Percentiles rank a stretch among this genome's conserved stretches.
Conservation (phyloP, 2,888 invertebrate species). For the Diaprepes abbreviatus region DNA sequence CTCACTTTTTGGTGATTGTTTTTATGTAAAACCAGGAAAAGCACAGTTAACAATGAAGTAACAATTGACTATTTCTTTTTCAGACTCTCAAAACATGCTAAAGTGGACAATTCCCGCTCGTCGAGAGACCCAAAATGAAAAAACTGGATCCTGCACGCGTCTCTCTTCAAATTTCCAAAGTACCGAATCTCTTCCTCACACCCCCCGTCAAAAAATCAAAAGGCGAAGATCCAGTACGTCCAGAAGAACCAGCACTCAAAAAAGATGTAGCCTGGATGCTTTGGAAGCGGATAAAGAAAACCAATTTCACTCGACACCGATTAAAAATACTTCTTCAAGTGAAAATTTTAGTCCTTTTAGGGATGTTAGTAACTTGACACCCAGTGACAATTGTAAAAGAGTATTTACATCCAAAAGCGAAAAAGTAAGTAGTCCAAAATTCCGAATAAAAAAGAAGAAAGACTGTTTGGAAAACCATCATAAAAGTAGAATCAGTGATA, state of each 20-base stretch:
- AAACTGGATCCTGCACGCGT: conserved; percentile 53
- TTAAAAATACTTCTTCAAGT: conserved; percentile 65
- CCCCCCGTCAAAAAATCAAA: conserved; percentile 70
- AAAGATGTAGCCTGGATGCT: conserved; percentile 70
- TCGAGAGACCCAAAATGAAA: conserved; percentile 61
- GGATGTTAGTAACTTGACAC: conserved; percentile 76
- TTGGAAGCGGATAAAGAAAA: conserved; percentile 73
- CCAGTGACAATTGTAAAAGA: conserved; percentile 62
- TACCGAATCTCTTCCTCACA: conserved; percentile 34
- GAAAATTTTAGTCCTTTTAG: conserved; percentile 68
- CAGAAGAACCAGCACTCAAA: conserved; percentile 67
- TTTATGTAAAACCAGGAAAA: too few relatives aligned
- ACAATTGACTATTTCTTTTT: not conserved
- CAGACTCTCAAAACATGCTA: conserved; percentile 66
- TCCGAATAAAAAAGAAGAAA: conserved; percentile 63
- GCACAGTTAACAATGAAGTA: too few relatives aligned
- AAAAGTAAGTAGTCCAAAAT: conserved; percentile 47
- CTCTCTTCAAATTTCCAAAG: conserved; percentile 50
- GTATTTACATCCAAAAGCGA: conserved; percentile 53
- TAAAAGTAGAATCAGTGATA: conserved; percentile 53
- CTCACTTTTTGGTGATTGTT: too few relatives aligned
- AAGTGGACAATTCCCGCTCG: conserved; percentile 74
- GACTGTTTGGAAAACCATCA: conserved; percentile 60
- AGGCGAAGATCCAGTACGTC: conserved; percentile 63
- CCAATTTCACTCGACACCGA: conserved; percentile 73